Evolutionary conservation across 2,113 vertebrate species (phyloP).

Genomic region (Gadus macrocephalus): DNA sequence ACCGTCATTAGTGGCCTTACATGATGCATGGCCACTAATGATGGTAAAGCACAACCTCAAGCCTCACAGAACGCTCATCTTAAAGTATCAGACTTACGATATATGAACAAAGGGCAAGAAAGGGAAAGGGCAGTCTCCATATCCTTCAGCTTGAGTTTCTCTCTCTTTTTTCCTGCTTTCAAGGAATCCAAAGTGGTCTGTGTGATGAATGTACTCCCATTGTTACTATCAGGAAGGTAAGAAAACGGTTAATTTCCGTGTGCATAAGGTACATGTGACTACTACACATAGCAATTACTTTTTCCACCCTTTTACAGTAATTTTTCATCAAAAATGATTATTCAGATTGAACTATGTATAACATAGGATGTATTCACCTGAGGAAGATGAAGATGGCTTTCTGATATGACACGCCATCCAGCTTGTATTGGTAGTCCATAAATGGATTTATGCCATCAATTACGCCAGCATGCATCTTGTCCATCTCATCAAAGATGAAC

Average conservation of each 20-base stretch:
- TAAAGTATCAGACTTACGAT: slow-evolving; percentile 75
- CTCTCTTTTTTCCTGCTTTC: slow-evolving; percentile 73
- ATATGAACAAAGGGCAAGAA: slow-evolving; percentile 76
- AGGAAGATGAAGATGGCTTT: slow-evolving; percentile 94
- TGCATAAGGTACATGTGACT: no score
- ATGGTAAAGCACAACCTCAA: no score
- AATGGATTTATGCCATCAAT: slow-evolving; percentile 92
- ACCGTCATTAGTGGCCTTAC: no score
- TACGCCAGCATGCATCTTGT: slow-evolving; percentile 87
- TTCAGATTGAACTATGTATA: no score
- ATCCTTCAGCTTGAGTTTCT: slow-evolving; percentile 85
- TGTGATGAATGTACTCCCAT: slow-evolving; percentile 84
- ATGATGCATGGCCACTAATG: no score
- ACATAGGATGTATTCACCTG: slow-evolving; percentile 71
- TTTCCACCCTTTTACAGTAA: no score
- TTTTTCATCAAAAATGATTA: no score
- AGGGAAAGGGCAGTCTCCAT: slow-evolving; percentile 77
- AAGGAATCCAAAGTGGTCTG: slow-evolving; percentile 82
- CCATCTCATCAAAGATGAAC: slow-evolving; percentile 98
- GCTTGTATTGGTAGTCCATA: slow-evolving; percentile 83
- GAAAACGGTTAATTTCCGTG: background rate
- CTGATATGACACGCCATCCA: slow-evolving; percentile 84
- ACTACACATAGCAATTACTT: no score
- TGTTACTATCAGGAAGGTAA: slow-evolving; percentile 73
- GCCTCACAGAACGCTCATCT: no score